Evolutionary conservation across 53 echinoderm and acorn worm species (phyloP), one percentile per base, ranked within the genome.

Genomic region (Arbacia lixula): DNA sequence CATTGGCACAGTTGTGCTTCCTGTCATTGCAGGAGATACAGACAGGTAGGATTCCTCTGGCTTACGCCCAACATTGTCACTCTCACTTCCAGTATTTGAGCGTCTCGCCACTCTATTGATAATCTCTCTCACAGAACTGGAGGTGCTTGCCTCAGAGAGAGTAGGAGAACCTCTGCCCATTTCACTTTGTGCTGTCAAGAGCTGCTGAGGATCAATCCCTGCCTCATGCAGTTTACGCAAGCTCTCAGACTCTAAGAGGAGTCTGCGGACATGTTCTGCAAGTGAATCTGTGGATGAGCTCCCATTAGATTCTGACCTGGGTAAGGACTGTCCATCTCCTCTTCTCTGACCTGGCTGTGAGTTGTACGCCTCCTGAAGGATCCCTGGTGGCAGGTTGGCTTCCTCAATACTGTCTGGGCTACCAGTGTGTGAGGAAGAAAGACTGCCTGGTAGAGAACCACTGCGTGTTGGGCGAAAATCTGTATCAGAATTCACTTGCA

Each of bases 371-470:
- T 63, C 65, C 21, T n/a, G 28, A 16, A 81, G 43, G 38, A 77
- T 60, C 30, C 82, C 82, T 40, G 30, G 42, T 3, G 82, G 82
- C 10, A 84, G 68, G 31, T 53, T 60, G 51, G 89, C 77, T 12
- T 84, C 91, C 72, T 96, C 96, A 72, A 96, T 96, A 62, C 96
- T 96, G 76, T 96, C 96, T 25, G 96, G 96, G 43, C 86, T 94
- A 22, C 96, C 96, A 39, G 94, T 92, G 61, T 88, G 84, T 63
- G 94, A 90, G 19, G 90, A 91, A 32, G 88, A 88, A 4, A 80
- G 88, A 81, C 91, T 92, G 27, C 89, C 90, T 37, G 84, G 76
- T 19, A 86, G 79, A 30, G 88, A 64, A 12, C 60, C 80, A 30
- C 29, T 93, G 25, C 38, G 35, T 30, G 35, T 58, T 11, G 72